These are phyloP conservation scores for Oreochromis spilurus DNA, from an alignment of 2,113 vertebrate species.

Conservation along the genomic window DNA sequence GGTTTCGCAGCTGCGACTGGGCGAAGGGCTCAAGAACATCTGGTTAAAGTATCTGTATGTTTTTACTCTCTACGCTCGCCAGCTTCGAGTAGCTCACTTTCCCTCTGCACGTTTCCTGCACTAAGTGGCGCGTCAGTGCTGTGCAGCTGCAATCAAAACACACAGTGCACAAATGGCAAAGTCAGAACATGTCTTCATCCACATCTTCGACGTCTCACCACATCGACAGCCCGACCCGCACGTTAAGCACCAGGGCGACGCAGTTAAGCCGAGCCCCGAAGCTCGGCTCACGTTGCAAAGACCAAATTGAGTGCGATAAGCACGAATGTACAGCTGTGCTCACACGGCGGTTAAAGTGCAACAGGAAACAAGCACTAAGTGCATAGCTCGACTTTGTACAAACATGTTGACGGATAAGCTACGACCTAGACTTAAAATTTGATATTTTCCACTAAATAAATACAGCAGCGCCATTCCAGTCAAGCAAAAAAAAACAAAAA, in stretches of 20 bases:
- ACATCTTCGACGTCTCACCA: not conserved
- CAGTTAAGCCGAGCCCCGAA: conserved; percentile 5
- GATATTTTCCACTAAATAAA: not conserved
- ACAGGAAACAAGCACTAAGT: conserved; percentile 13
- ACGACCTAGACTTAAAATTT: not conserved
- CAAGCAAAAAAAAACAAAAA: not conserved
- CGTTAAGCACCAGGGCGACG: conserved; percentile 17
- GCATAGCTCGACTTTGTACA: not conserved
- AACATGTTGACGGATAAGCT: not conserved
- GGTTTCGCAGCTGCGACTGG: not conserved
- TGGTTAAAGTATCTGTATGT: not conserved
- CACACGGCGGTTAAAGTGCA: not conserved
- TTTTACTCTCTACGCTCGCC: not conserved
- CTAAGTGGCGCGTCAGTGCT: not conserved
- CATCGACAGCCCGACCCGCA: not conserved
- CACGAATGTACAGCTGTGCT: conserved; percentile 38
- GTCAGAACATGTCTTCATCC: conserved; percentile 1
- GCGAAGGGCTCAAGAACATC: not conserved
- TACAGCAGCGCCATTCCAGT: not conserved
- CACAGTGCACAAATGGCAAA: not conserved
- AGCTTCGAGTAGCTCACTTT: not conserved
- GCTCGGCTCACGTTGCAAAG: conserved; percentile 17
- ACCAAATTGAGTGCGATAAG: conserved; percentile 28
- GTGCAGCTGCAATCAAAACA: conserved; percentile 16
- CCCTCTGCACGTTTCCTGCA: not conserved